Evolutionary conservation across 1,140 invertebrate species (phyloP).

Genomic region (Spodoptera frugiperda): DNA sequence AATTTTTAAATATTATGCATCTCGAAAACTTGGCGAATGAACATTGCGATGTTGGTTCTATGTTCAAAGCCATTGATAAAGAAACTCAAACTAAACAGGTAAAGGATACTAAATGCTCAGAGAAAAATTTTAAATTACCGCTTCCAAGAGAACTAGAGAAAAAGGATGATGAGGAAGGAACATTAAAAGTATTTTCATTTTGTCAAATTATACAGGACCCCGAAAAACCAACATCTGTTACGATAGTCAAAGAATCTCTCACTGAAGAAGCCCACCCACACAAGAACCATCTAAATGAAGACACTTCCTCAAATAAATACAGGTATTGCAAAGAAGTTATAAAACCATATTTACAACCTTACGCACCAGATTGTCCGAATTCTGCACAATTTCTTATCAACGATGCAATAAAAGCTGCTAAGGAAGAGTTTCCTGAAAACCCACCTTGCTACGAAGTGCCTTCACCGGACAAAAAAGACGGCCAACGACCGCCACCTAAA

Average conservation of each 20-base stretch:
- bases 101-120: constrained; percentile 46
- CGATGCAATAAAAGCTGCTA: constrained; percentile 45
- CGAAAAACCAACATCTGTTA: constrained; percentile 50
- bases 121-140: constrained; percentile 43
- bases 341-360: constrained; percentile 57
- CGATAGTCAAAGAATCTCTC: constrained; percentile 58
- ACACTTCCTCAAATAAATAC: constrained; percentile 51
- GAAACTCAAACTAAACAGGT: constrained; percentile 63
- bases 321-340: constrained; percentile 66
- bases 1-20: constrained; percentile 58
- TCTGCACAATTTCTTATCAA: constrained; percentile 52
- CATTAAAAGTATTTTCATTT: constrained; percentile 56
- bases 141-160: constrained; percentile 47
- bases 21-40: constrained; percentile 52
- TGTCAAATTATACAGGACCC: constrained; percentile 60
- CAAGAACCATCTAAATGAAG: not conserved
- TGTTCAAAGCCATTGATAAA: constrained; percentile 52
- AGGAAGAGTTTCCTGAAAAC: constrained; percentile 56
- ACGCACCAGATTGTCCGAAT: constrained; percentile 50
- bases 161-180: constrained; percentile 41
- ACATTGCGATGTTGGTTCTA: constrained; percentile 37
- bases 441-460: constrained; percentile 51
- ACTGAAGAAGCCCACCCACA: constrained; percentile 54
- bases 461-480: not conserved
- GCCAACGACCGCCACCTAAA: too few relatives aligned